These are phyloP conservation scores for Notarius lentiginosus DNA, from an alignment of 2,113 vertebrate genomes.

Conservation along the genomic window DNA sequence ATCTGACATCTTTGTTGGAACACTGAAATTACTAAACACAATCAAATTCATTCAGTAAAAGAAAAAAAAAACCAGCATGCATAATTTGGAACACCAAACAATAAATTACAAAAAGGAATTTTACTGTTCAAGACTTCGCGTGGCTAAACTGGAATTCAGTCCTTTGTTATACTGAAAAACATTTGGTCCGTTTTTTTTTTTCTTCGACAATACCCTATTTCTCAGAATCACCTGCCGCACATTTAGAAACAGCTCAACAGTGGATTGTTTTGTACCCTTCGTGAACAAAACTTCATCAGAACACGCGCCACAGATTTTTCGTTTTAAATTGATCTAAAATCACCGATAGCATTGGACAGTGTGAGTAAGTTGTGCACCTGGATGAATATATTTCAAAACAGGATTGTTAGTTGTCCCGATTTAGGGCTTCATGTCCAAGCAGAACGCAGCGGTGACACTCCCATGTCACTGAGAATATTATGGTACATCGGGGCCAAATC, in stretches of 20 bases:
- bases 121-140: not conserved
- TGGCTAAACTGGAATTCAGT: not conserved
- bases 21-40: conserved; percentile 48
- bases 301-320: too few species aligned
- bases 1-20: conserved; percentile 26
- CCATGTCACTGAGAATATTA: not conserved
- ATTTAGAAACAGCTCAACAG: not conserved
- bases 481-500: not conserved
- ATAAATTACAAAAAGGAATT: not conserved
- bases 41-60: conserved; percentile 59
- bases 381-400: not conserved
- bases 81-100: not conserved
- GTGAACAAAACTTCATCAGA: not conserved
- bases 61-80: not conserved
- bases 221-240: not conserved
- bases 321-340: too few species aligned
- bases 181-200: not conserved
- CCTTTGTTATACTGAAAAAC: not conserved
- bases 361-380: not conserved
- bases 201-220: not conserved
- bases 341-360: not conserved
- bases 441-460: not conserved
- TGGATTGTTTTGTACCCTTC: not conserved
- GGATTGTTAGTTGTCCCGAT: not conserved
- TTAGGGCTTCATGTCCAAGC: not conserved